phyloP scores from a whole-genome alignment of 2,797 vertebrate genomes.

The Sebastes vulpes region DNA sequence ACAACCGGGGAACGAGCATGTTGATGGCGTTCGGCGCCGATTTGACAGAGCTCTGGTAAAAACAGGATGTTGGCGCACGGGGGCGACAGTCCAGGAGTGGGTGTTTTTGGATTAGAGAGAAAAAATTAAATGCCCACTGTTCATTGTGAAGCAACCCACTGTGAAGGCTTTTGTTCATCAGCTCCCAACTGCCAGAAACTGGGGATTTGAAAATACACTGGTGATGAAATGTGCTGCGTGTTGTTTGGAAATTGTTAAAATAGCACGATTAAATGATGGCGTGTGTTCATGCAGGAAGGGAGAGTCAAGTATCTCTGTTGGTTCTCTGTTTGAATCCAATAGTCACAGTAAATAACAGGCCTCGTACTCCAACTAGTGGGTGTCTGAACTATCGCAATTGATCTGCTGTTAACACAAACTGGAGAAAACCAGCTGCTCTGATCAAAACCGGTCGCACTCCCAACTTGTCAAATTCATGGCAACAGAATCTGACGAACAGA shows the following conservation, averaged over 20 bases:
- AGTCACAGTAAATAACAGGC: background rate
- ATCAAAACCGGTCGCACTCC: no score
- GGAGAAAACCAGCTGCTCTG: background rate
- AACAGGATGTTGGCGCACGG: background rate
- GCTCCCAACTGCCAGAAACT: constrained; percentile 1
- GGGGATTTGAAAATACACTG: background rate
- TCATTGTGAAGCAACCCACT: background rate
- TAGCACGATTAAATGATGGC: background rate
- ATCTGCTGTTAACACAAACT: background rate
- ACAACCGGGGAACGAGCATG: background rate
- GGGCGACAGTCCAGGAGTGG: background rate
- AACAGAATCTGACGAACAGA: no score
- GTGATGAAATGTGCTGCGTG: background rate
- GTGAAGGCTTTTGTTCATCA: constrained; percentile 18
- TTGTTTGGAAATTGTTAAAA: background rate
- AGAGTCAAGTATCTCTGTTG: background rate
- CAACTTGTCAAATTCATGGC: no score
- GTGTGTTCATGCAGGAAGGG: background rate
- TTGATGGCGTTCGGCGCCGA: background rate
- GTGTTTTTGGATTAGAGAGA: constrained; percentile 23
- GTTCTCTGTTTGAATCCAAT: background rate
- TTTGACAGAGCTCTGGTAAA: background rate
- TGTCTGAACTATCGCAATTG: background rate
- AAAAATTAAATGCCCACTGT: background rate
- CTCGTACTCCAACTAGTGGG: no score